phyloP scores from a whole-genome alignment of 1,140 invertebrate species.

The Paracyclopina nana region DNA sequence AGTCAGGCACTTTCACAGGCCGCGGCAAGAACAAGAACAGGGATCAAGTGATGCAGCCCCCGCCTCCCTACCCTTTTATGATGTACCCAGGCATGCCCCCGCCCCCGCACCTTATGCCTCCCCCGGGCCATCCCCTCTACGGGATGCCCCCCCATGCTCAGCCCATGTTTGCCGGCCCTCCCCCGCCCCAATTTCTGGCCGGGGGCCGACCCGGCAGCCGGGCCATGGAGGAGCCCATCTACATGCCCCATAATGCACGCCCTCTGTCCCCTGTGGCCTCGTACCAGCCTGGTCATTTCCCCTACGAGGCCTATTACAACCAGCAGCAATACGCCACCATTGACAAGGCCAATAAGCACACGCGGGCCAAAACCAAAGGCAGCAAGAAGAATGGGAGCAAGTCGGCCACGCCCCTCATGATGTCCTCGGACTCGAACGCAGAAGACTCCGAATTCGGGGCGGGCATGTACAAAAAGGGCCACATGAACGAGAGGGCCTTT shows the following conservation, averaged over 20 bases:
- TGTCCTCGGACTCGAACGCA: slow-evolving; percentile 17
- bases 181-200: slow-evolving; percentile 20
- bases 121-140: slow-evolving; percentile 21
- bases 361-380: slow-evolving; percentile 21
- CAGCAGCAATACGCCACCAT: slow-evolving; percentile 33
- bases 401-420: slow-evolving; percentile 11
- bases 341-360: slow-evolving; percentile 18
- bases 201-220: slow-evolving; percentile 20
- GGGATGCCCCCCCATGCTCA: slow-evolving; percentile 20
- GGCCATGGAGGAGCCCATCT: slow-evolving; percentile 36
- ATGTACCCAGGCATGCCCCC: too few relatives aligned
- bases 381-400: slow-evolving; percentile 22
- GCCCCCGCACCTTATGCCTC: slow-evolving; percentile 21
- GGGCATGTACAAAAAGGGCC: slow-evolving; percentile 71
- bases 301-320: slow-evolving; percentile 38
- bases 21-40: too few relatives aligned
- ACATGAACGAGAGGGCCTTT: slow-evolving; percentile 77
- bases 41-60: too few relatives aligned
- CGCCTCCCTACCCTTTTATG: too few relatives aligned
- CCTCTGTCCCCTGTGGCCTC: slow-evolving; percentile 37
- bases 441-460: slow-evolving; percentile 56
- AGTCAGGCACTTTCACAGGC: too few relatives aligned
- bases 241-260: slow-evolving; percentile 34
- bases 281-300: slow-evolving; percentile 39
- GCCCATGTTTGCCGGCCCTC: slow-evolving; percentile 20